These are phyloP conservation scores for Hymenochirus boettgeri DNA, from an alignment of 2,113 vertebrate species.

Conservation along the genomic window DNA sequence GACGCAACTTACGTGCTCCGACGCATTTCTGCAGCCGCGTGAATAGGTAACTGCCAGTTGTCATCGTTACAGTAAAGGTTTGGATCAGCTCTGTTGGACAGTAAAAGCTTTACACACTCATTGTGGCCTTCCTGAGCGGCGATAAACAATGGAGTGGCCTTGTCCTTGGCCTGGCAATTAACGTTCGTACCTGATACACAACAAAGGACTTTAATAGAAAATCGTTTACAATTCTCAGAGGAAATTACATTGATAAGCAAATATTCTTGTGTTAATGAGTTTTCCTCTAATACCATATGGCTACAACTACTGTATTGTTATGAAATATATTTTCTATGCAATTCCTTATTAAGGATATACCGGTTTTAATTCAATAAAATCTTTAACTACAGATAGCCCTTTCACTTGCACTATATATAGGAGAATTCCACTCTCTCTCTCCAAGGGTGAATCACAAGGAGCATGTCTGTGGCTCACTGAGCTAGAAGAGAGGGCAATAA, in stretches of 20 bases:
- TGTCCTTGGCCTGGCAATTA: slow-evolving; percentile 80
- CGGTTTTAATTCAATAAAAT: no score
- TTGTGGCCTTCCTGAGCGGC: slow-evolving; percentile 89
- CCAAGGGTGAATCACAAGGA: no score
- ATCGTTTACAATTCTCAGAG: background rate
- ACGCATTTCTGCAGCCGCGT: slow-evolving; percentile 85
- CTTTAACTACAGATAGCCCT: no score
- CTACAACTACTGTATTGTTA: slow-evolving; percentile 29
- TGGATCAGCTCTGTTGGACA: slow-evolving; percentile 74
- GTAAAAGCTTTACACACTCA: slow-evolving; percentile 71
- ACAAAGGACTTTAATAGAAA: slow-evolving; percentile 26
- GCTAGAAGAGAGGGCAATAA: no score
- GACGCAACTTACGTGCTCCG: slow-evolving; percentile 67
- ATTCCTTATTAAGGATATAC: no score
- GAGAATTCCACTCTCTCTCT: no score
- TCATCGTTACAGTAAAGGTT: slow-evolving; percentile 79
- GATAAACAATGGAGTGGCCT: slow-evolving; percentile 86
- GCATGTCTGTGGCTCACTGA: no score
- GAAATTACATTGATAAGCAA: slow-evolving; percentile 17
- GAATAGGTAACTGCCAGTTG: slow-evolving; percentile 83
- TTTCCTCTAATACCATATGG: slow-evolving; percentile 9
- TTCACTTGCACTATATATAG: no score
- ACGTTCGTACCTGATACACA: slow-evolving; percentile 72
- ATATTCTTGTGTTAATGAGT: slow-evolving; percentile 11
- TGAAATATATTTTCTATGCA: no score